These are phyloP conservation scores for Rutpela maculata DNA, from an alignment of 2,888 invertebrate genomes.

Conservation along the genomic window DNA sequence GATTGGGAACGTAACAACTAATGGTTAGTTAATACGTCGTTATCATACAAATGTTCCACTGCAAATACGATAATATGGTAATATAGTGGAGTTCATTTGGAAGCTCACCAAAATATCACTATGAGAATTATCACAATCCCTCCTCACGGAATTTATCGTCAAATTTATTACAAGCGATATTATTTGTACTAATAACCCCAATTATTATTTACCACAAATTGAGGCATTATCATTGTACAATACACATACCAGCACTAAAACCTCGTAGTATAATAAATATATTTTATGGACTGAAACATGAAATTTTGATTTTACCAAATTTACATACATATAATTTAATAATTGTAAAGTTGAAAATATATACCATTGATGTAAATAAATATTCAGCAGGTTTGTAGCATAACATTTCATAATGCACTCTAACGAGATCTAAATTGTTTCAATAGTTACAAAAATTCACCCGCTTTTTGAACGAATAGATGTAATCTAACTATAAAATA, in stretches of 20 bases:
- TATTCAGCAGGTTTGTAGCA: neutral
- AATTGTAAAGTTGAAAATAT: neutral
- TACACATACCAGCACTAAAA: conserved; percentile 23
- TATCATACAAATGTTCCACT: conserved; percentile 45
- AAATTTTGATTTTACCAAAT: conserved; percentile 19
- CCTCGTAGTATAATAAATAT: conserved; percentile 15
- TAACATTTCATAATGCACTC: too few relatives aligned
- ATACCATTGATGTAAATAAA: neutral
- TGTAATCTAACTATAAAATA: too few relatives aligned
- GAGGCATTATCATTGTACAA: conserved; percentile 38
- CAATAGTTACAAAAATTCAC: too few relatives aligned
- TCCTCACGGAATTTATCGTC: conserved; percentile 57
- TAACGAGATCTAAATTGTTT: too few relatives aligned
- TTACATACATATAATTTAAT: conserved; percentile 21
- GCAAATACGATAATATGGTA: conserved; percentile 51
- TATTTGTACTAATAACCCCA: conserved; percentile 57
- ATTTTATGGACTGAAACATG: neutral
- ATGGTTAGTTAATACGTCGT: conserved; percentile 48
- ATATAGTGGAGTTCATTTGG: conserved; percentile 57
- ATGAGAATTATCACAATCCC: conserved; percentile 58
- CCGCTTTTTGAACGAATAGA: too few relatives aligned
- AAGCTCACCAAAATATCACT: conserved; percentile 55
- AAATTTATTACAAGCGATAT: conserved; percentile 56
- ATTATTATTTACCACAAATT: conserved; percentile 58
- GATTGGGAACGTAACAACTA: conserved; percentile 24